These are phyloP conservation scores for Trissonchulus latispiculum DNA, from an alignment of 2,888 invertebrate genomes.

Conservation along the genomic window DNA sequence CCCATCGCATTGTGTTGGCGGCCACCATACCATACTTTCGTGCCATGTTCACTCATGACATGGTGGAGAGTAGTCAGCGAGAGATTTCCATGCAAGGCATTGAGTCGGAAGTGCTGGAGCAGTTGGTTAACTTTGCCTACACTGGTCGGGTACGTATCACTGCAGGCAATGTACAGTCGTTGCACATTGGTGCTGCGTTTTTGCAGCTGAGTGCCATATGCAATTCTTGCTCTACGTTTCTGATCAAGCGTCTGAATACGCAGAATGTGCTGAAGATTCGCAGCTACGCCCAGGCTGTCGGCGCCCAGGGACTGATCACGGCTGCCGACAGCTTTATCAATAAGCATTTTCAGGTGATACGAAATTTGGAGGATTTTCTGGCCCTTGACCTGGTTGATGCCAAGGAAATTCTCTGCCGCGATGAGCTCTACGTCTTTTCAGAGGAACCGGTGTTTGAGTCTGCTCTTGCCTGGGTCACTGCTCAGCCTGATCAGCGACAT, in stretches of 20 bases:
- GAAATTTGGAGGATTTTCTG: conserved; percentile 65
- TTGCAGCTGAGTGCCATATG: conserved; percentile 66
- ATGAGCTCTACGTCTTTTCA: conserved; percentile 63
- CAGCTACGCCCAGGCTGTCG: conserved; percentile 66
- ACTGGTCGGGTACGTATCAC: conserved; percentile 64
- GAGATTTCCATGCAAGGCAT: conserved; percentile 70
- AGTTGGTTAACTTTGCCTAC: conserved; percentile 71
- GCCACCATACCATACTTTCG: conserved; percentile 75
- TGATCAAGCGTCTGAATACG: conserved; percentile 51
- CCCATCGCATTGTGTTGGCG: conserved; percentile 70
- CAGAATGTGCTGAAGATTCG: conserved; percentile 53
- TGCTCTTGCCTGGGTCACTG: conserved; percentile 67
- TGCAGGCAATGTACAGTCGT: conserved; percentile 66
- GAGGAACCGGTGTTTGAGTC: conserved; percentile 77
- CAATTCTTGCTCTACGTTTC: conserved; percentile 69
- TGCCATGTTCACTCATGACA: conserved; percentile 78
- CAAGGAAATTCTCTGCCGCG: conserved; percentile 59
- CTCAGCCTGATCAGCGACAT: conserved; percentile 54
- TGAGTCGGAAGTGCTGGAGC: conserved; percentile 52
- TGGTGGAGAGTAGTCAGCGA: conserved; percentile 69
- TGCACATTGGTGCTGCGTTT: conserved; percentile 73
- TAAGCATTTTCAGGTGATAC: conserved; percentile 65
- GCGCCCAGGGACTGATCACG: conserved; percentile 59
- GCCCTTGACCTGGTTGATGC: conserved; percentile 56
- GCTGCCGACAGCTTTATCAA: conserved; percentile 69